Evolutionary conservation across 30 jellyfish, hydroid and myxozoan species (phyloP).

Genomic region (Aurelia aurita complex sp. Pacific): DNA sequence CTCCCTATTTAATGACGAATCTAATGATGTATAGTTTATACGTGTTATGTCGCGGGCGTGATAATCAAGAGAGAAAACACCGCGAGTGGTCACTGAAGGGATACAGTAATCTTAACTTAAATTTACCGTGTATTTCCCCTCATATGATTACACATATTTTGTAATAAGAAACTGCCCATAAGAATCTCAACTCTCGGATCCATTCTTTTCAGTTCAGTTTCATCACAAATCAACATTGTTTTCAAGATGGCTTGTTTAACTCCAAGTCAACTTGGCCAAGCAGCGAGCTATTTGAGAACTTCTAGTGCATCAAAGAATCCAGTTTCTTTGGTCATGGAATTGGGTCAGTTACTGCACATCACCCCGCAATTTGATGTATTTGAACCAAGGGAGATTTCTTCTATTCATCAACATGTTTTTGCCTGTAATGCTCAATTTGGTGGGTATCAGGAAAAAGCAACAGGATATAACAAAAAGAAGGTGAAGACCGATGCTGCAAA

Average conservation of each 20-base stretch:
- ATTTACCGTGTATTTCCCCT: too few relatives aligned
- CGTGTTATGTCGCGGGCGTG: too few relatives aligned
- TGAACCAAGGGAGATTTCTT: constrained; percentile 22
- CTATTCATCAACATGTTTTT: constrained; percentile 49
- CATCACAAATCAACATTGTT: neutral
- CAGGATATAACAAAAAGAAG: constrained; percentile 38
- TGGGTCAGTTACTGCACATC: constrained; percentile 35
- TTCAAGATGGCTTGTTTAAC: neutral
- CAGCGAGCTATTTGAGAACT: neutral
- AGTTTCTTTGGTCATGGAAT: constrained; percentile 41
- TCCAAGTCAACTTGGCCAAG: neutral
- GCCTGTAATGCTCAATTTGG: constrained; percentile 3
- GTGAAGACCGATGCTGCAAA: constrained; percentile 51
- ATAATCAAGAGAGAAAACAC: too few relatives aligned
- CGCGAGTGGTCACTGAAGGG: too few relatives aligned
- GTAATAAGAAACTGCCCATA: too few relatives aligned
- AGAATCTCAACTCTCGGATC: too few relatives aligned
- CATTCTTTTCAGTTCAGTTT: too few relatives aligned
- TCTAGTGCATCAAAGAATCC: constrained; percentile 38
- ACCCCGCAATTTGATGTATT: constrained; percentile 25
- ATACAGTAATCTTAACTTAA: too few relatives aligned
- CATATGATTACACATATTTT: too few relatives aligned
- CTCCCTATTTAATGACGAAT: too few relatives aligned
- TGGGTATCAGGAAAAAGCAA: neutral
- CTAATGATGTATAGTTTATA: too few relatives aligned